These are phyloP conservation scores for Sebastes matsubarae DNA, from an alignment of 2,797 vertebrate genomes.

Conservation along the genomic window DNA sequence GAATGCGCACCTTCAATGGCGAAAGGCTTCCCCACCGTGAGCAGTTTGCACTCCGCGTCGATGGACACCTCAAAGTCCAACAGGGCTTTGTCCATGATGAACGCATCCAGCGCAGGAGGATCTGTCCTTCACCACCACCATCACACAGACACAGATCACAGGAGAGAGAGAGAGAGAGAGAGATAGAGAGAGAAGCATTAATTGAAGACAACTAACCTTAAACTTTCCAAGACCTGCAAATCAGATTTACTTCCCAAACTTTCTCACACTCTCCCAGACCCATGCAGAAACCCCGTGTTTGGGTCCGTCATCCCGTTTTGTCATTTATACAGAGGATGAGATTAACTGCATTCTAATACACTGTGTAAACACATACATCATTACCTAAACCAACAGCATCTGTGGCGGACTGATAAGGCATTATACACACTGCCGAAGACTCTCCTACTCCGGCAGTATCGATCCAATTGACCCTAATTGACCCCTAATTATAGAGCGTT, in stretches of 20 bases:
- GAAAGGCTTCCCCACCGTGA: constrained; percentile 95
- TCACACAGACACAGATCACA: constrained; percentile 38
- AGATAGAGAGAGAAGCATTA: constrained; percentile 43
- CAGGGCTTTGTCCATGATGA: constrained; percentile 98
- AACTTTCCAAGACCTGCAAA: background rate
- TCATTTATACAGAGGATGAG: constrained; percentile 62
- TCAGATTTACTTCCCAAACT: constrained; percentile 30
- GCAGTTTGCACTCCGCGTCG: constrained; percentile 93
- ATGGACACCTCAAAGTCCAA: constrained; percentile 97
- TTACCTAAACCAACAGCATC: constrained; percentile 69
- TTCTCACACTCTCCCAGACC: background rate
- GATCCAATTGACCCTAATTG: constrained; percentile 74
- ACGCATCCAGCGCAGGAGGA: constrained; percentile 92
- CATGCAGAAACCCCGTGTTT: background rate
- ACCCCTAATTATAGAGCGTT: constrained; percentile 67
- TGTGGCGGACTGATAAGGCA: constrained; percentile 66
- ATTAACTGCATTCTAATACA: constrained; percentile 65
- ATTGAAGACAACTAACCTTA: constrained; percentile 32
- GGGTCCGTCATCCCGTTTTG: constrained; percentile 33
- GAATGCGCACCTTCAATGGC: constrained; percentile 90
- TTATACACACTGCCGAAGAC: constrained; percentile 52
- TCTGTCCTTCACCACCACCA: constrained; percentile 88
- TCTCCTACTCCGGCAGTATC: constrained; percentile 57
- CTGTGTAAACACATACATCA: constrained; percentile 77
- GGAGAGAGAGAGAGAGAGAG: constrained; percentile 17